Conservation (phyloP, 2,888 invertebrate species). For the Drosophila diplacantha region DNA sequence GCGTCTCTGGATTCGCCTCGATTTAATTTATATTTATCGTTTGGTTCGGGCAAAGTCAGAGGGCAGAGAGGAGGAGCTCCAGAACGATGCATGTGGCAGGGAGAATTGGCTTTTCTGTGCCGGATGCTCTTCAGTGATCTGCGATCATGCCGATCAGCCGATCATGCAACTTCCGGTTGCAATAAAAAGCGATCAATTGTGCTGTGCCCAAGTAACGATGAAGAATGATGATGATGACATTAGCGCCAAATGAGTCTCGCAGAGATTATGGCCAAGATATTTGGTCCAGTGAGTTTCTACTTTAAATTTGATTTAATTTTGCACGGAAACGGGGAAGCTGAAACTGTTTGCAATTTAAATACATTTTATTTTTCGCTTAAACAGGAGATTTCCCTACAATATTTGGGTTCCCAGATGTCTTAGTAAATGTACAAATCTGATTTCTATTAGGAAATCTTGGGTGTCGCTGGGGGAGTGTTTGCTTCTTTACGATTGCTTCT, state of each 20-base stretch:
- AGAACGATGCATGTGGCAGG: background rate
- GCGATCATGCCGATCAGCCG: constrained; percentile 7
- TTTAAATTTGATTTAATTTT: too few species aligned
- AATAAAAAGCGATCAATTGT: constrained; percentile 14
- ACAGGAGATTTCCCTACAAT: too few species aligned
- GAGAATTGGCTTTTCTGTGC: background rate
- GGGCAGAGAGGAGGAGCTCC: background rate
- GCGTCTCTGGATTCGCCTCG: constrained; percentile 4
- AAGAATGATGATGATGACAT: constrained; percentile 1
- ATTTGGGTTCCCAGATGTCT: too few species aligned
- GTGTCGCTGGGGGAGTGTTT: background rate
- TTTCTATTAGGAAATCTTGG: too few species aligned
- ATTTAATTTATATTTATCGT: constrained; percentile 9
- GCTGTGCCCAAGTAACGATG: background rate
- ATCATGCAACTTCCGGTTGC: constrained; percentile 24
- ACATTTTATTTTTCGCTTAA: too few species aligned
- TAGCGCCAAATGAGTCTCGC: background rate
- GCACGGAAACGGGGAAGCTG: too few species aligned
- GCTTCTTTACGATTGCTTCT: background rate
- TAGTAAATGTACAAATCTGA: too few species aligned
- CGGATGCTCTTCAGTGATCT: constrained; percentile 1
- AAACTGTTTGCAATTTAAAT: too few species aligned
- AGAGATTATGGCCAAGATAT: background rate
- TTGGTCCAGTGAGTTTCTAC: background rate
- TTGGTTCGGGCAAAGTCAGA: background rate